Evolutionary conservation across 2,113 vertebrate species (phyloP).

Genomic region (Sprattus sprattus): DNA sequence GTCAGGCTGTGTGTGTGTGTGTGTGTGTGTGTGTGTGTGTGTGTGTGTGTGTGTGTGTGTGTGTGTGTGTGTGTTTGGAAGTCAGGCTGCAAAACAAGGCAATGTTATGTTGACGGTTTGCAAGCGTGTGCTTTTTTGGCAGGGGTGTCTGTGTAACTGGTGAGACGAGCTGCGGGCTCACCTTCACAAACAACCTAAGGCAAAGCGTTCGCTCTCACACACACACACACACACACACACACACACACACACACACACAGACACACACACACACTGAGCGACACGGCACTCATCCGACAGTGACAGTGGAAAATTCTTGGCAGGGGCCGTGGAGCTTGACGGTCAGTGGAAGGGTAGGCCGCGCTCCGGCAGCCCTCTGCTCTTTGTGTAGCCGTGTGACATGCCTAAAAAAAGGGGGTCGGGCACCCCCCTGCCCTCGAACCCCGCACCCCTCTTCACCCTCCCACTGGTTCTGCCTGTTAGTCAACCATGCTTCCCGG

Average conservation of each 20-base stretch:
- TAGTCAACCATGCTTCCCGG: constrained; percentile 1
- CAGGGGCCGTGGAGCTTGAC: constrained; percentile 49
- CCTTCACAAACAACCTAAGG: constrained; percentile 32
- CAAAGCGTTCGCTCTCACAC: constrained; percentile 26
- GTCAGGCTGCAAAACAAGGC: not conserved
- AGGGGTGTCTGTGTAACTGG: constrained; percentile 30
- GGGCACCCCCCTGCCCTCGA: constrained; percentile 16
- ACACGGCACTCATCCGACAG: not conserved
- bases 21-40: too few relatives aligned
- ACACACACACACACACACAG: constrained; percentile 5
- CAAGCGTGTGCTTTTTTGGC: not conserved
- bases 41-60: too few relatives aligned
- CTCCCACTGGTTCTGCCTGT: constrained; percentile 17
- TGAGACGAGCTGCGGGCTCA: constrained; percentile 35
- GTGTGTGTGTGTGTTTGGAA: too few relatives aligned
- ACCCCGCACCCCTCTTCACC: constrained; percentile 26
- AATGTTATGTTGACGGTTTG: constrained; percentile 17
- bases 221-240: constrained; percentile 11
- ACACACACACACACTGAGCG: not conserved
- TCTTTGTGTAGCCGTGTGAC: constrained; percentile 38
- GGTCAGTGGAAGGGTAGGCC: constrained; percentile 57
- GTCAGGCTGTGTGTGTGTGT: too few relatives aligned
- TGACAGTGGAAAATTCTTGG: constrained; percentile 41
- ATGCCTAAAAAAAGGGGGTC: constrained; percentile 44
- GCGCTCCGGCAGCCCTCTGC: constrained; percentile 19